Percentiles rank a stretch among this genome's conserved stretches.
Conservation (phyloP, 2,113 vertebrate genomes). For the Leucopsar rothschildi region DNA sequence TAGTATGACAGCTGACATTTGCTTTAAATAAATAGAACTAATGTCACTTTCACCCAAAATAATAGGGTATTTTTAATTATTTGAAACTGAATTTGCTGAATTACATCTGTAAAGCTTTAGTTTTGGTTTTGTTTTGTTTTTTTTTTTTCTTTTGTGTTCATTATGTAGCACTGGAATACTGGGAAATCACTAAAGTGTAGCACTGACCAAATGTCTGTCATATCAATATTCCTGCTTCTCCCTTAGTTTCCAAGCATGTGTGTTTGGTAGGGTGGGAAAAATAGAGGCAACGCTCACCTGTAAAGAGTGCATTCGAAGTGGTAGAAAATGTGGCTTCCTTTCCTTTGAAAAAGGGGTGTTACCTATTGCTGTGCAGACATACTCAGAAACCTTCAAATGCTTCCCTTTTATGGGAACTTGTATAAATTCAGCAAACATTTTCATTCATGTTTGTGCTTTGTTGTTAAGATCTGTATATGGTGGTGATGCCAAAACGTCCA, state of each 20-base stretch:
- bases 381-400: constrained; percentile 26
- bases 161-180: constrained; percentile 63
- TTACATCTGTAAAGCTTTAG: constrained; percentile 11
- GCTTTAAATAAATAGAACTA: constrained; percentile 39
- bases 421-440: neutral
- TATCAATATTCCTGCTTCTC: constrained; percentile 66
- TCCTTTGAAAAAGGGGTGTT: constrained; percentile 71
- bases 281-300: neutral
- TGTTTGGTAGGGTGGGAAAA: constrained; percentile 63
- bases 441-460: neutral
- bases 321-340: constrained; percentile 67
- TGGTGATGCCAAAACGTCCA: neutral
- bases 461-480: neutral
- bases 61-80: neutral
- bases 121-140: neutral
- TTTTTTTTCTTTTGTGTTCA: neutral
- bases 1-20: constrained; percentile 75
- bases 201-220: constrained; percentile 39
- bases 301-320: constrained; percentile 32
- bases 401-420: neutral
- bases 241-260: constrained; percentile 73
- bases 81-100: neutral
- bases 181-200: constrained; percentile 14
- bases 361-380: constrained; percentile 76
- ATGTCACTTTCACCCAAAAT: constrained; percentile 41